Conservation (phyloP, 2,888 invertebrate genomes). For the Plebejus anna region DNA sequence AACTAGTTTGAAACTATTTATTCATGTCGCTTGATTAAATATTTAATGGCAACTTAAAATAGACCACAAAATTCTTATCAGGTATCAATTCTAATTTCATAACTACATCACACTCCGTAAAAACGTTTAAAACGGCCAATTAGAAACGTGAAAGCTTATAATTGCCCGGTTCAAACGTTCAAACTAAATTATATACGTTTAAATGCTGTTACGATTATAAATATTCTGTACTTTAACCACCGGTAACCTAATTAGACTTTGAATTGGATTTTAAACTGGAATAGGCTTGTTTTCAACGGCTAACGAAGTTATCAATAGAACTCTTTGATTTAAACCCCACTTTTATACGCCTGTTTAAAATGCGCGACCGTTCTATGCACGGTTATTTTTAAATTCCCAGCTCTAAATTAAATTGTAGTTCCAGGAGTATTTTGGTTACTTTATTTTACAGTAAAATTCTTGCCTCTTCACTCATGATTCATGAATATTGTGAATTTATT, state of each 20-base stretch:
- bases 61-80: no score
- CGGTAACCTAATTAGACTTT: conserved; percentile 15
- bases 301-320: conserved; percentile 13
- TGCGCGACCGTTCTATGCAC: conserved; percentile 16
- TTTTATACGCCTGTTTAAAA: conserved; percentile 12
- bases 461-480: not conserved
- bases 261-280: conserved; percentile 13
- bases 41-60: no score
- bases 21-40: no score
- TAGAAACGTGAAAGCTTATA: not conserved
- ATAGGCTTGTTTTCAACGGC: conserved; percentile 17
- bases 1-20: no score
- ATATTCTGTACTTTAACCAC: conserved; percentile 2
- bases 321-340: conserved; percentile 13
- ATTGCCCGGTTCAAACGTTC: not conserved
- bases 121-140: not conserved
- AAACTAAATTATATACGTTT: no score
- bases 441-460: not conserved
- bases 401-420: not conserved
- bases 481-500: not conserved
- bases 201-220: not conserved
- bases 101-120: not conserved
- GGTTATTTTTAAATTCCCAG: not conserved
- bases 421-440: not conserved
- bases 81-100: not conserved